A percentile compares a stretch with the other conserved stretches of the same genome.
Conservation (phyloP, 2,888 invertebrate species). For the Byasa hedistus region DNA sequence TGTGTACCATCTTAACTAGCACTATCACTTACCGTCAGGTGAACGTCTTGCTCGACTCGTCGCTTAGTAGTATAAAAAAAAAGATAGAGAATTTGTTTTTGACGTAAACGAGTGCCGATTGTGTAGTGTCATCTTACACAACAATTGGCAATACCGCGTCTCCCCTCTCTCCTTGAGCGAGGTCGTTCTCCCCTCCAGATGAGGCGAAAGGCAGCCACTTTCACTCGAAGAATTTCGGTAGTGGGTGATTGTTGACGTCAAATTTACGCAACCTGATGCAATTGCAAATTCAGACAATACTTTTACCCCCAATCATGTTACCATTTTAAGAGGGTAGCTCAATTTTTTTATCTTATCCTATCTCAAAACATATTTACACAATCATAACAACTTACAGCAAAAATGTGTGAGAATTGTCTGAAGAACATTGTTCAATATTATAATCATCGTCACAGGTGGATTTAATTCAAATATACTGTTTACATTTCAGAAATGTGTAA, state of each 20-base stretch:
- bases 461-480: too few relatives aligned
- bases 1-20: too few relatives aligned
- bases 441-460: too few relatives aligned
- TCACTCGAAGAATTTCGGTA: conserved; percentile 72
- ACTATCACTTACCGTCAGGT: too few relatives aligned
- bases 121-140: conserved; percentile 33
- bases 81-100: conserved; percentile 12
- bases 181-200: conserved; percentile 49
- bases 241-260: conserved; percentile 59
- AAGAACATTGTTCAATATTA: too few relatives aligned
- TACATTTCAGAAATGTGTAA: too few relatives aligned
- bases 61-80: too few relatives aligned
- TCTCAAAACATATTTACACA: background rate
- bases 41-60: too few relatives aligned
- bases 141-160: conserved; percentile 36
- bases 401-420: too few relatives aligned
- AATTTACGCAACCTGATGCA: conserved; percentile 74
- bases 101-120: conserved; percentile 14
- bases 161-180: conserved; percentile 29
- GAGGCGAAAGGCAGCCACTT: conserved; percentile 73
- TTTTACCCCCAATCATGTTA: conserved; percentile 36
- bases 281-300: conserved; percentile 42
- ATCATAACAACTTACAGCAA: background rate
- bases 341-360: background rate
- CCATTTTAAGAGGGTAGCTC: background rate